Conservation (phyloP, 2,113 vertebrate genomes). For the Macquaria ambigua region DNA sequence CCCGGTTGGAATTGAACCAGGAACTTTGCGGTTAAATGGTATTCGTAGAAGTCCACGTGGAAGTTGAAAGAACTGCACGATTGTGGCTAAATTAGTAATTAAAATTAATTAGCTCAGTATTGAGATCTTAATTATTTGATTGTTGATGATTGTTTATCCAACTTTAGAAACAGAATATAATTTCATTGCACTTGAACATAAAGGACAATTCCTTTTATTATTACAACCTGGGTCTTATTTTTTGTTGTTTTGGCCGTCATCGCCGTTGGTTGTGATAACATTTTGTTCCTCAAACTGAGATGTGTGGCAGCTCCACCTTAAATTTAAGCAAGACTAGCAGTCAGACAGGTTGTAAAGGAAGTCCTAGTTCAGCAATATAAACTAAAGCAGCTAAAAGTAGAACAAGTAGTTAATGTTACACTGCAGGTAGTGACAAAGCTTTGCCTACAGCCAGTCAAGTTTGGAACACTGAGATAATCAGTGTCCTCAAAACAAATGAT, state of each 20-base stretch:
- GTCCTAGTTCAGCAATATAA: not conserved
- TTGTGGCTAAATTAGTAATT: not conserved
- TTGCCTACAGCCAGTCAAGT: not conserved
- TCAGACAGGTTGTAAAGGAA: slow-evolving; percentile 1
- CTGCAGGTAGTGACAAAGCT: not conserved
- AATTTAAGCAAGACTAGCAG: not conserved
- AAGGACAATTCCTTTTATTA: not conserved
- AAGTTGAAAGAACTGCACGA: not conserved
- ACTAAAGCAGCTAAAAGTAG: not conserved
- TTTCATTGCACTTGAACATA: not conserved
- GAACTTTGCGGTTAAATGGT: not conserved
- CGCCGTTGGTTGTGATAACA: too few species aligned
- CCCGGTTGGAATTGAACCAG: not conserved
- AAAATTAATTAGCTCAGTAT: not conserved
- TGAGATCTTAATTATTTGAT: not conserved
- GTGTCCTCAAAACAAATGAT: slow-evolving; percentile 2
- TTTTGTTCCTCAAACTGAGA: not conserved
- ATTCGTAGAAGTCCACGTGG: not conserved
- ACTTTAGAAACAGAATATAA: not conserved
- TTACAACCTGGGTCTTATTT: not conserved
- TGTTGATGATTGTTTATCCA: not conserved
- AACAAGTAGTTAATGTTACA: not conserved
- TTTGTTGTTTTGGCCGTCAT: not conserved
- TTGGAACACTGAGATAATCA: not conserved
- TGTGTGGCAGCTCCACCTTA: not conserved